Evolutionary conservation across 2,888 invertebrate genomes (phyloP), one percentile per base, ranked within the genome.

Genomic region (Meghimatium bilineatum): DNA sequence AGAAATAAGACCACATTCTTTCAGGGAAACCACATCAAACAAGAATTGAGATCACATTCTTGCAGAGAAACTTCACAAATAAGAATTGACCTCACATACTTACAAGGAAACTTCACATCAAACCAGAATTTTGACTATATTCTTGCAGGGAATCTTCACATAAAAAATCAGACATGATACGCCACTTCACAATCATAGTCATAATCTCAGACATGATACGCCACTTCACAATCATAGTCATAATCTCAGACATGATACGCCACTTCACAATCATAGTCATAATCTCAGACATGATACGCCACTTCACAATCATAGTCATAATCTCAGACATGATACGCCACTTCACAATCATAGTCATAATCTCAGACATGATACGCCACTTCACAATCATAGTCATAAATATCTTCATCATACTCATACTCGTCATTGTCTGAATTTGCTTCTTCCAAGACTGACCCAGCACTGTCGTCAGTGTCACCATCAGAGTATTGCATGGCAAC

Each of bases 331-430:
- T 72, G 38, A 44, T 26, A 72, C 38, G 38, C 36, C n/a, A 49
- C 29, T 2, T n/a, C 63, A 44, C 12, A 44, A 44, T 44, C 44
- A 56, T 26, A 56, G 12, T 26, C 1, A 34, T 20, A 14, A 38
- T 83, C 69, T 88, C 85, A 91, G 82, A 91, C 90, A 82, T 90
- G 89, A 84, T 89, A 89, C 71, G 88, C 89, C 80, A 86, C 83
- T 75, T 80, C 71, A 71, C 80, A 85, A 82, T 92, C 91, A 88
- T 91, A 92, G 75, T 91, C 92, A 88, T 92, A 92, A 72, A 92
- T 91, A 75, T 92, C 92, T 71, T 92, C 92, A 89, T 92, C 92
- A 88, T 93, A 92, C 83, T 92, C 92, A 87, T 90, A 92, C 56
- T 90, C 92, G 75, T 90, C 92, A 87, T 91, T 91, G 82, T 92